Evolutionary conservation across 2,888 invertebrate genomes (phyloP).

Genomic region (Shargacucullia verbasci): DNA sequence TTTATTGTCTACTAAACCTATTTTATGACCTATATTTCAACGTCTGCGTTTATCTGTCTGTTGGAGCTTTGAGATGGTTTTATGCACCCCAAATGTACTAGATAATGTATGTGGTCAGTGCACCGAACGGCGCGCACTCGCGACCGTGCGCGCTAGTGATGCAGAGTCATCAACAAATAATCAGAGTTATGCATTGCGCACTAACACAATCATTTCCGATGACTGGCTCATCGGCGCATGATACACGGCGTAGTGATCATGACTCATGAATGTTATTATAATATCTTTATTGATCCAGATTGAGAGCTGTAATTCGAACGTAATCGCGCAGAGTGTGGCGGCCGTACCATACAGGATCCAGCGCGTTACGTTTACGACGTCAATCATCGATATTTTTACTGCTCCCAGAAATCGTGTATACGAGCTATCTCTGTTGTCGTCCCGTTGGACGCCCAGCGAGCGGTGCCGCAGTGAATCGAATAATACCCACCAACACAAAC

Average conservation of each 20-base stretch:
- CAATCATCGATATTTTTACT: slow-evolving; percentile 75
- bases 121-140: background rate
- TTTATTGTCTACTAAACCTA: slow-evolving; percentile 49
- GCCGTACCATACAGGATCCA: slow-evolving; percentile 57
- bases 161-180: slow-evolving; percentile 51
- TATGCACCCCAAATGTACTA: slow-evolving; percentile 13
- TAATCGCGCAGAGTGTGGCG: slow-evolving; percentile 59
- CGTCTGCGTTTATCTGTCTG: slow-evolving; percentile 38
- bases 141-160: slow-evolving; percentile 3
- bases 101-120: slow-evolving; percentile 4
- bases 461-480: slow-evolving; percentile 30
- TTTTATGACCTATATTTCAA: slow-evolving; percentile 54
- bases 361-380: slow-evolving; percentile 62
- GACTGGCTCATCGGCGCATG: slow-evolving; percentile 55
- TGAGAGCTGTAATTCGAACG: slow-evolving; percentile 62
- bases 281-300: slow-evolving; percentile 66
- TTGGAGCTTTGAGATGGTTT: slow-evolving; percentile 33
- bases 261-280: slow-evolving; percentile 60
- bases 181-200: slow-evolving; percentile 30
- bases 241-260: slow-evolving; percentile 37
- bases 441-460: slow-evolving; percentile 13
- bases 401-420: slow-evolving; percentile 50
- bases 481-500: slow-evolving; percentile 28
- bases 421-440: slow-evolving; percentile 42
- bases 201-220: slow-evolving; percentile 48